Conservation (phyloP, 2,797 vertebrate species). For the Tokudaia muenninki region DNA sequence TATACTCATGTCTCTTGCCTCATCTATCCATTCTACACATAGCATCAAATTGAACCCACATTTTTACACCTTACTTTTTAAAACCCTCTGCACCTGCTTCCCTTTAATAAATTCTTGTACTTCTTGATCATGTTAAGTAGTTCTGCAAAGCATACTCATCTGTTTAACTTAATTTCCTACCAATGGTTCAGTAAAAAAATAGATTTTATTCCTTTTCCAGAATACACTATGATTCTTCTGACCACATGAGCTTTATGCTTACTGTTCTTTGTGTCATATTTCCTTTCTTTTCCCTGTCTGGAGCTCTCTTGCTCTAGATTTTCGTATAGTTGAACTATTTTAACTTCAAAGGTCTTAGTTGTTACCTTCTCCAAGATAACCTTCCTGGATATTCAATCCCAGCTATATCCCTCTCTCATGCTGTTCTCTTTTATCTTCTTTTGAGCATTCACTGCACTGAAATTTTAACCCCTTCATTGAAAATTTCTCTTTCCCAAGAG, state of each 20-base stretch:
- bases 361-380: neutral
- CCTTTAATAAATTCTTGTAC: neutral
- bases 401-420: neutral
- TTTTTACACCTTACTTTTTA: neutral
- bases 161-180: slow-evolving; percentile 24
- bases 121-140: neutral
- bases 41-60: neutral
- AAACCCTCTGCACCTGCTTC: neutral
- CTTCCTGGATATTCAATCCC: neutral
- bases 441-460: neutral
- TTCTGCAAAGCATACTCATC: neutral
- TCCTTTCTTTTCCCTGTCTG: neutral
- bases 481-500: neutral
- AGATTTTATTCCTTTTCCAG: neutral
- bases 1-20: neutral
- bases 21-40: neutral
- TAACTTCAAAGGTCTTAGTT: neutral
- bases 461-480: neutral
- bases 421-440: neutral
- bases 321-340: neutral
- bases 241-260: neutral
- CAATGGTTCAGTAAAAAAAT: neutral
- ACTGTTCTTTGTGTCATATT: neutral
- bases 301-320: neutral
- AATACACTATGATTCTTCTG: neutral